Evolutionary conservation across 2,888 invertebrate genomes (phyloP), one percentile per base, ranked within the genome.

Genomic region (Agriotes lineatus): DNA sequence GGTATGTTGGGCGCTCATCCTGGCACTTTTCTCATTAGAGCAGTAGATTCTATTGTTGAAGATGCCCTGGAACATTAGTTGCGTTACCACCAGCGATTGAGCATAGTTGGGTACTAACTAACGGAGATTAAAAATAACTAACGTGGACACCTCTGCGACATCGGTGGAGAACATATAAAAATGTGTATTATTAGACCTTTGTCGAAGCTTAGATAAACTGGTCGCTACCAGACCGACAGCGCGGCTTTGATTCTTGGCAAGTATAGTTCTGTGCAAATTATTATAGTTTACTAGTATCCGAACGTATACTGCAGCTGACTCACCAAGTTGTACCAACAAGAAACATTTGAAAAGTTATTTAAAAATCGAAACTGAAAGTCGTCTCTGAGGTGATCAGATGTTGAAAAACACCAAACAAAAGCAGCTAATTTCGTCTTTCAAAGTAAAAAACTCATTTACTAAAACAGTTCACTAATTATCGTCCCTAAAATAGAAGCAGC

Each of bases 1-100:
- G 76, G 85, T 79, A 83, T 85, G 85, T 9, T 86, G 85, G 2
- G 85, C 85, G 56, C 83, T 86, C 69, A 76, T 77, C 30, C 48
- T 61, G 7, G 25, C 54, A 14, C 12, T 37, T 18, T n/a, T 44
- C 18, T 58, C 33, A 44, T 45, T 18, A 19, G 44, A 33, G 16
- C 48, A 30, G 30, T 48, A 22, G 10, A 45, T 20, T 19, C n/a
- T 45, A 22, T 58, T 58, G 18, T 58, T 58, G 5, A 22, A 58
- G 50, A 48, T 42, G 1, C 50, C 59, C 66, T 59, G 22, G n/a
- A 66, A 59, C 12, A 4, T 10, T 20, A 33, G 14, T 50, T 20
- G 7, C 7, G 22, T 48, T 19, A 48, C 48, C n/a, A 39, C 35
- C 37, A 50, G 61, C 50, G 12, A 39, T 59, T 39, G 50, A 37